Evolutionary conservation across 2,797 vertebrate genomes (phyloP).

Genomic region (Oophaga sylvatica): DNA sequence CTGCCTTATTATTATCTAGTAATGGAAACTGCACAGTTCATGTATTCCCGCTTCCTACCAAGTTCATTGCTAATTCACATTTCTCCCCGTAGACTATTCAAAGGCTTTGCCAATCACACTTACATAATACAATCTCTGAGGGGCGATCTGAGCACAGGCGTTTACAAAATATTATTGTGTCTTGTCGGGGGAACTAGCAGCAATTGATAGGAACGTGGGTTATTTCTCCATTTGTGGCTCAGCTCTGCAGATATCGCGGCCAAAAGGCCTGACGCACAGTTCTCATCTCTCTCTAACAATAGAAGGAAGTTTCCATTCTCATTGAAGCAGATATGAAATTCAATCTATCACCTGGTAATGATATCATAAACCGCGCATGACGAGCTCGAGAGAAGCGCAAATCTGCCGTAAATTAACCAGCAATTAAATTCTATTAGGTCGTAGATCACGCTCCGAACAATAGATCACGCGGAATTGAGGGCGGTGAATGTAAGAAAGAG

Average conservation of each 20-base stretch:
- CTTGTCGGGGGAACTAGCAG: not conserved
- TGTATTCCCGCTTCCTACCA: constrained; percentile 7
- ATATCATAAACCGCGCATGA: constrained; percentile 2
- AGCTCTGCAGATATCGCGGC: not conserved
- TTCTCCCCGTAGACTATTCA: constrained; percentile 21
- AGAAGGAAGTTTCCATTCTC: too few species aligned
- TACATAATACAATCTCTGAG: not conserved
- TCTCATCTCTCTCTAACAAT: not conserved
- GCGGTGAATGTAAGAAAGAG: not conserved
- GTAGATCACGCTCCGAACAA: not conserved
- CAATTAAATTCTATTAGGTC: constrained; percentile 20
- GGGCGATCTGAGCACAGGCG: not conserved
- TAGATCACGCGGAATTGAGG: not conserved
- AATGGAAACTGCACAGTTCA: constrained; percentile 40
- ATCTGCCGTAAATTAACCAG: constrained; percentile 23
- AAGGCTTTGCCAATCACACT: constrained; percentile 22
- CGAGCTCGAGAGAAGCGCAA: not conserved
- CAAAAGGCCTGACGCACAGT: not conserved
- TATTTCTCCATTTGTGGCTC: not conserved
- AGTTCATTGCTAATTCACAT: constrained; percentile 42
- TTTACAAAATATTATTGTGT: constrained; percentile 3
- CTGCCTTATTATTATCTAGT: constrained; percentile 24
- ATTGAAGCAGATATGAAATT: constrained; percentile 29
- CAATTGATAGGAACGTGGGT: not conserved
- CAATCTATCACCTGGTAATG: constrained; percentile 32